These are phyloP conservation scores for Festucalex cinctus DNA, from an alignment of 2,113 vertebrate genomes.

Conservation along the genomic window DNA sequence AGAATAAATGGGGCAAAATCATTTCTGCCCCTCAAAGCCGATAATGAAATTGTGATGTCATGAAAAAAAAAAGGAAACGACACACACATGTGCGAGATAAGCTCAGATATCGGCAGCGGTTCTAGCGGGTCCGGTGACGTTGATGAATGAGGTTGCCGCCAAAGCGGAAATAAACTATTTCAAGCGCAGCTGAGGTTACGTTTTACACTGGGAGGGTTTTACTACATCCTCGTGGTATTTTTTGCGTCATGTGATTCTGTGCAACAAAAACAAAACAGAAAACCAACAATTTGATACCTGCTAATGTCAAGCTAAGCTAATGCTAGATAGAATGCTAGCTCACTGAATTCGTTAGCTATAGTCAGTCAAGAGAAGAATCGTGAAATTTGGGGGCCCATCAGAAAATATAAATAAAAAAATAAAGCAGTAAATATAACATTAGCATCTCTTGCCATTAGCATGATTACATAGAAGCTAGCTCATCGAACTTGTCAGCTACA, in stretches of 20 bases:
- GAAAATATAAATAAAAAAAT: no score
- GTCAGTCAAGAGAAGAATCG: no score
- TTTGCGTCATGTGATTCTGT: neutral
- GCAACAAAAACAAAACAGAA: neutral
- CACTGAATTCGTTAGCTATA: no score
- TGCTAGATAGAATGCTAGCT: no score
- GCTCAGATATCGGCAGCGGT: conserved; percentile 1
- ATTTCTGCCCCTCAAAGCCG: neutral
- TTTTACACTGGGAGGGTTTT: conserved; percentile 40
- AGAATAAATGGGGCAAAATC: neutral
- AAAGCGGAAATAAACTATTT: conserved; percentile 66
- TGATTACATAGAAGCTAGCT: no score
- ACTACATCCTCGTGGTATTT: conserved; percentile 28
- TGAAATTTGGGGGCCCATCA: no score
- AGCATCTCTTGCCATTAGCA: no score
- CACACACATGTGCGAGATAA: neutral
- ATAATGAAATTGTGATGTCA: neutral
- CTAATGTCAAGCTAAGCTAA: no score
- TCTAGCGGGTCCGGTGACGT: conserved; percentile 34
- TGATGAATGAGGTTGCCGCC: conserved; percentile 60
- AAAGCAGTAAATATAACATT: no score
- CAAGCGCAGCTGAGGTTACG: conserved; percentile 65
- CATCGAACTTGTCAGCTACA: no score
- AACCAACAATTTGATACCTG: no score
- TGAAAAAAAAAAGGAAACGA: neutral